Percentiles rank a stretch among this genome's conserved stretches.
Conservation (phyloP, 2,888 invertebrate genomes). For the Pyralis farinalis region DNA sequence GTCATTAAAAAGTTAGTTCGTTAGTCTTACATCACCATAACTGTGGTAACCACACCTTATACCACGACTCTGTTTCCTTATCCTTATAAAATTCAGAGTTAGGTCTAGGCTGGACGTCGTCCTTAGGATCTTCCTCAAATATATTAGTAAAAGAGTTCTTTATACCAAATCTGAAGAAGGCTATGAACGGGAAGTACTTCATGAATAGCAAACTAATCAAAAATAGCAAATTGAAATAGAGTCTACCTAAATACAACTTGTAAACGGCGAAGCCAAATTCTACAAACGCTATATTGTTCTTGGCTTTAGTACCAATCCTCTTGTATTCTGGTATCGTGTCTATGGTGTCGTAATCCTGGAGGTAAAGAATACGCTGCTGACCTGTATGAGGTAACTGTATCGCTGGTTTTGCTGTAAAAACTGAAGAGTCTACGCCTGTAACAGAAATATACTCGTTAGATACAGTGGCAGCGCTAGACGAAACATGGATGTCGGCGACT, state of each 20-base stretch:
- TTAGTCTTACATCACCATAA: conserved; percentile 46
- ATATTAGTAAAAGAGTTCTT: conserved; percentile 82
- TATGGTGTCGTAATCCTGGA: conserved; percentile 58
- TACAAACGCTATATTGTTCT: conserved; percentile 42
- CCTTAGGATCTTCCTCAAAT: conserved; percentile 59
- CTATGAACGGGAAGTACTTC: conserved; percentile 85
- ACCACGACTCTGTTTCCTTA: conserved; percentile 39
- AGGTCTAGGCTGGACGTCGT: conserved; percentile 45
- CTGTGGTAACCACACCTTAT: conserved; percentile 32
- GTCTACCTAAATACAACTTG: conserved; percentile 73
- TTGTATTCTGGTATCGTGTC: conserved; percentile 70
- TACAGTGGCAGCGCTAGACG: too few relatives aligned
- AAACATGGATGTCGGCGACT: too few relatives aligned
- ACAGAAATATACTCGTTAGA: too few relatives aligned
- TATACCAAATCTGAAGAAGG: conserved; percentile 83
- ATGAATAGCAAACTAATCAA: conserved; percentile 81
- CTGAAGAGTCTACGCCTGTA: conserved; percentile 49
- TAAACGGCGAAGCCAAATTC: conserved; percentile 43
- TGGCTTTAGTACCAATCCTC: conserved; percentile 37
- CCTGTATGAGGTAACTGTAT: conserved; percentile 42
- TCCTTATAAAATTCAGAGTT: conserved; percentile 53
- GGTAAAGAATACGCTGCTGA: conserved; percentile 47
- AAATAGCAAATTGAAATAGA: conserved; percentile 83
- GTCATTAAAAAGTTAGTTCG: too few relatives aligned
- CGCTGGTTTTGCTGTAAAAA: conserved; percentile 37